Percentiles rank a stretch among this genome's conserved stretches.
phyloP scores from a whole-genome alignment of 2,888 invertebrate genomes.

The Ptychoptera albimana region DNA sequence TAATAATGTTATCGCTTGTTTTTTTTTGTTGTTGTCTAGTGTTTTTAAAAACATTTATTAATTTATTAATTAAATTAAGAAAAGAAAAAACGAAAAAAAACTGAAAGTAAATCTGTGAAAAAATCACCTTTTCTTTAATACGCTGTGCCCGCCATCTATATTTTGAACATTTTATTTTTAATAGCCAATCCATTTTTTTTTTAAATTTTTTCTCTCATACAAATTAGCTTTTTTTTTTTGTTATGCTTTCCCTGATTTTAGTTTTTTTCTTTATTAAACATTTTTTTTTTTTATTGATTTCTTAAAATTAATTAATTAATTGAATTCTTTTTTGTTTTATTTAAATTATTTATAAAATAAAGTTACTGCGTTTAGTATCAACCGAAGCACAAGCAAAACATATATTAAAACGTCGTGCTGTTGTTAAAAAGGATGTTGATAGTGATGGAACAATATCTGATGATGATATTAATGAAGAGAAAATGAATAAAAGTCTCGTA shows the following conservation, averaged over 20 bases:
- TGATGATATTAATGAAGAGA: background rate
- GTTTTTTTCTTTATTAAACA: conserved; percentile 5
- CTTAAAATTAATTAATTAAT: too few species aligned
- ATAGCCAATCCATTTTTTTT: background rate
- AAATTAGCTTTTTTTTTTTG: conserved; percentile 8
- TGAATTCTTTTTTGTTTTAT: too few species aligned
- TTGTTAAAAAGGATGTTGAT: background rate
- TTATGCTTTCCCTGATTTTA: conserved; percentile 8
- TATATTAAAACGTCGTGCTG: conserved; percentile 3
- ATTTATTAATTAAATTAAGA: too few species aligned
- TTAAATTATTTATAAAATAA: conserved; percentile 2
- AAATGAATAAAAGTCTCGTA: conserved; percentile 5
- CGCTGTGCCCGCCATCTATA: too few species aligned
- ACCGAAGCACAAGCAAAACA: conserved; percentile 8
- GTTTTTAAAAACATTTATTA: too few species aligned
- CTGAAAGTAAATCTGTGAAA: too few species aligned
- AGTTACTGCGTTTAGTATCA: conserved; percentile 22
- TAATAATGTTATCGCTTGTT: too few species aligned
- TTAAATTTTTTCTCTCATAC: background rate
- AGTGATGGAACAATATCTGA: background rate
- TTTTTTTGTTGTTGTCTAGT: too few species aligned
- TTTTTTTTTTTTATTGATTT: too few species aligned
- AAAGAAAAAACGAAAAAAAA: too few species aligned
- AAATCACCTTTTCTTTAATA: too few species aligned
- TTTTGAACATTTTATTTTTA: too few species aligned